Base-by-base conservation (phyloP, 2,797 vertebrate genomes). In the Thunnus albacares region DNA sequence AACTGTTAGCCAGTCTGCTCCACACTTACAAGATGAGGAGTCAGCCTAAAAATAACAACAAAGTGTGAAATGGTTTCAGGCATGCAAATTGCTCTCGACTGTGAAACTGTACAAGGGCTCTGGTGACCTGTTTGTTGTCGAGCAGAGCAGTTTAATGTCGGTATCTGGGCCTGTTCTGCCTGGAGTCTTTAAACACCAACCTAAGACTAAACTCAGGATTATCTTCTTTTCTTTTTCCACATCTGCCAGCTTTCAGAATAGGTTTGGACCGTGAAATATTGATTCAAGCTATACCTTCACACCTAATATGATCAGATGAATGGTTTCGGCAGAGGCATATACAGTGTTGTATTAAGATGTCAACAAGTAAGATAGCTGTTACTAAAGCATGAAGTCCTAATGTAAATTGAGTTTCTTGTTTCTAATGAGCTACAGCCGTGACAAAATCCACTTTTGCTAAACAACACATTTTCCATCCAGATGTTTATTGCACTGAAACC, bases 31-130 rank as follows among this genome's bases (percentile, higher is more conserved):
- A 63, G 67, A 63, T 4, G 41, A 68, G n/a, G n/a, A 45, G 38
- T 52, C 60, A 0, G 15, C 49, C 83, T 88, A 83, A 87, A 92
- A 89, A 90, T 89, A 93, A 83, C 74, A 63, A 65, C 67, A 79
- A 68, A 15, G 87, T 86, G 89, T 80, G 83, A 91, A 90, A 90
- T n/a, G 74, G 79, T 87, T 87, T 71, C 55, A 76, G 81, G 57
- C 83, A 41, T 73, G 79, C 60, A 83, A 71, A 92, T 59, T 71
- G 47, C 78, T 81, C 69, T 57, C 47, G 71, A 80, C 81, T 87
- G 85, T 70, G 72, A 85, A 74, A 62, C 22, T 24, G 74, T 61
- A 69, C 63, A 7, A 3, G 59, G 26, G 35, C 70, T 73, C 45
- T 53, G 33, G 79, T 71, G 85, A 86, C 83, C 77, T 60, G 81